Conservation (phyloP, 2,113 vertebrate species). For the Lophius piscatorius region DNA sequence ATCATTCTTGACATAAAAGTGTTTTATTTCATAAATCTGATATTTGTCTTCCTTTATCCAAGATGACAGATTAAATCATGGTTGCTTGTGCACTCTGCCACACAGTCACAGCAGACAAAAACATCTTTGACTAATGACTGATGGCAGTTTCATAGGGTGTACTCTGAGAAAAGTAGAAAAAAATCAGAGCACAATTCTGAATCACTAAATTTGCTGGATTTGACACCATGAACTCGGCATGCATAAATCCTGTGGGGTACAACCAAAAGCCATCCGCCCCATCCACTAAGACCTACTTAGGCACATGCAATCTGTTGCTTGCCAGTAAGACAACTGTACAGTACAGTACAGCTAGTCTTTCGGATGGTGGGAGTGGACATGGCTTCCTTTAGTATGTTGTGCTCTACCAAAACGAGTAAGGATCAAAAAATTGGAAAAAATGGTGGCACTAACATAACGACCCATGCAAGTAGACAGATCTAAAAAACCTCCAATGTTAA, state of each 20-base stretch:
- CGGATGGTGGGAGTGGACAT: too few relatives aligned
- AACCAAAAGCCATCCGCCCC: slow-evolving; percentile 27
- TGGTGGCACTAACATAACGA: too few relatives aligned
- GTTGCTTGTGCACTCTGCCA: not conserved
- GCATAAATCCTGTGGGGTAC: slow-evolving; percentile 7
- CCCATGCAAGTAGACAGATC: too few relatives aligned
- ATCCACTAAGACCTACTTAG: slow-evolving; percentile 1
- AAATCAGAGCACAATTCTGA: not conserved
- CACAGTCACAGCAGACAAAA: not conserved
- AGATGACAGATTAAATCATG: not conserved
- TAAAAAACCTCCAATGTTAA: too few relatives aligned
- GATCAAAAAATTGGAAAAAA: too few relatives aligned
- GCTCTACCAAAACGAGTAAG: too few relatives aligned
- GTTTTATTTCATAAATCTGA: slow-evolving; percentile 2
- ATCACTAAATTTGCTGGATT: not conserved
- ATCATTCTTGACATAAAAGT: not conserved
- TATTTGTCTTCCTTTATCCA: slow-evolving; percentile 7
- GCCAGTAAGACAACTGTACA: slow-evolving; percentile 17
- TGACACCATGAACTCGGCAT: slow-evolving; percentile 5
- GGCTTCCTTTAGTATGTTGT: too few relatives aligned
- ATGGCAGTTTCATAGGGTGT: not conserved
- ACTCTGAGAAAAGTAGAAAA: not conserved
- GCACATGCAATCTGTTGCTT: slow-evolving; percentile 33
- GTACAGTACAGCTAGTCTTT: too few relatives aligned
- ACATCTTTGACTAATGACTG: slow-evolving; percentile 17